Evolutionary conservation across 2,113 vertebrate species (phyloP), one percentile per base, ranked within the genome.

Genomic region (Takifugu bimaculatus): DNA sequence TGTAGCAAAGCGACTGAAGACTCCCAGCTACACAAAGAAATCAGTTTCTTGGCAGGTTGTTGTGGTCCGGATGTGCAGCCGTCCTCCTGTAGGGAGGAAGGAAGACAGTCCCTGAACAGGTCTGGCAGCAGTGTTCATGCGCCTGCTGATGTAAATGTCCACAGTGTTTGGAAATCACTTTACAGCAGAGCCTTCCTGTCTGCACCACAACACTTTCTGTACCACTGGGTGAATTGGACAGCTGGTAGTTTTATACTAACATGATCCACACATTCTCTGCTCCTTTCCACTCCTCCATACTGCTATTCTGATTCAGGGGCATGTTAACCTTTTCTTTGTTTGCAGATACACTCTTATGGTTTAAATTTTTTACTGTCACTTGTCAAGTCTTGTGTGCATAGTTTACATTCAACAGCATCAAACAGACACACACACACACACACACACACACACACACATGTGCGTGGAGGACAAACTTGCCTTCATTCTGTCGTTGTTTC

Each of bases 261-360:
- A 61, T 29, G 27, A 51, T 65, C 7, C 45, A 62, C 60, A 61
- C 50, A 52, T 20, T 29, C 15, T 45, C 62, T 42, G 59, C 20
- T 13, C 54, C 12, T 4, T 50, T 78, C 49, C 57, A 35, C 72
- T 13, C 48, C 50, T 63, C 43, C 52, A 20, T 63, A 29, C 7
- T 45, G 20, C 50, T 44, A 5, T 39, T 70, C 32, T 48, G 35
- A 53, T 55, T 15, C 20, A 48, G 47, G 45, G 13, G 11, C 4
- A 60, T 13, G 50, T 49, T 62, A 64, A 68, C 70, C 65, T 72
- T 81, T 52, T 26, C 32, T 26, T 12, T 71, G 57, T 58, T 63
- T 44, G 59, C 59, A 67, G 5, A 50, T 44, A 65, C 10, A 25
- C 20, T 39, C 7, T 6, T 2, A 10, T 10, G 35, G 7, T 6